Percentiles rank a stretch among this genome's conserved stretches.
phyloP scores from a whole-genome alignment of 2,888 invertebrate genomes.

The Psylliodes chrysocephalus region DNA sequence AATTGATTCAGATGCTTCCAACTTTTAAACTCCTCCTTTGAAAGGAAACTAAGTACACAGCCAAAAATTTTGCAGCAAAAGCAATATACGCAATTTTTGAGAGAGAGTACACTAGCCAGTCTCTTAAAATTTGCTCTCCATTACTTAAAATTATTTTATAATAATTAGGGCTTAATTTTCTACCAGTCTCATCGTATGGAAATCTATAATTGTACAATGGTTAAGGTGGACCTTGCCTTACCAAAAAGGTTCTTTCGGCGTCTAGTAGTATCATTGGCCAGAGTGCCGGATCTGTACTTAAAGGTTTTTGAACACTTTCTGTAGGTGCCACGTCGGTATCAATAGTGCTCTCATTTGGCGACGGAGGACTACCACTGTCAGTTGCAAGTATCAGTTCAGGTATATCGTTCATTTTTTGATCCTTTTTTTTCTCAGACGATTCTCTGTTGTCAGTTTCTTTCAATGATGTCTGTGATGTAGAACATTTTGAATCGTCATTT shows the following conservation, averaged over 20 bases:
- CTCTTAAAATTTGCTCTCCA: constrained; percentile 6
- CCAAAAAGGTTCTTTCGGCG: constrained; percentile 5
- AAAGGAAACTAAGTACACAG: neutral
- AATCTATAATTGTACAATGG: constrained; percentile 1
- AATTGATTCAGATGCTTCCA: too few relatives aligned
- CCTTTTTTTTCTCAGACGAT: neutral
- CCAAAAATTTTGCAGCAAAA: too few relatives aligned
- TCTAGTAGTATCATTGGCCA: neutral
- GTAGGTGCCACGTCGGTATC: neutral
- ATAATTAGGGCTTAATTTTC: neutral
- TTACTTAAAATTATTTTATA: neutral
- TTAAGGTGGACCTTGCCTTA: neutral
- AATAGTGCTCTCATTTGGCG: too few relatives aligned
- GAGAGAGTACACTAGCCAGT: constrained; percentile 7
- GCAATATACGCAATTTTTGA: constrained; percentile 6
- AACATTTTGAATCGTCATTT: too few relatives aligned
- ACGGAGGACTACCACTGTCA: neutral
- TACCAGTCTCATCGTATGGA: neutral
- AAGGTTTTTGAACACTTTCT: neutral
- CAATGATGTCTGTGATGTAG: too few relatives aligned
- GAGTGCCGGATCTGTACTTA: neutral
- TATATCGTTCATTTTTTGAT: neutral
- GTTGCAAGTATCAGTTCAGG: neutral
- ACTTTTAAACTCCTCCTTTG: too few relatives aligned
- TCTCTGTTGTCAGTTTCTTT: neutral